Evolutionary conservation across 2,113 vertebrate genomes (phyloP), one percentile per base, ranked within the genome.

Genomic region (Pandion haliaetus): DNA sequence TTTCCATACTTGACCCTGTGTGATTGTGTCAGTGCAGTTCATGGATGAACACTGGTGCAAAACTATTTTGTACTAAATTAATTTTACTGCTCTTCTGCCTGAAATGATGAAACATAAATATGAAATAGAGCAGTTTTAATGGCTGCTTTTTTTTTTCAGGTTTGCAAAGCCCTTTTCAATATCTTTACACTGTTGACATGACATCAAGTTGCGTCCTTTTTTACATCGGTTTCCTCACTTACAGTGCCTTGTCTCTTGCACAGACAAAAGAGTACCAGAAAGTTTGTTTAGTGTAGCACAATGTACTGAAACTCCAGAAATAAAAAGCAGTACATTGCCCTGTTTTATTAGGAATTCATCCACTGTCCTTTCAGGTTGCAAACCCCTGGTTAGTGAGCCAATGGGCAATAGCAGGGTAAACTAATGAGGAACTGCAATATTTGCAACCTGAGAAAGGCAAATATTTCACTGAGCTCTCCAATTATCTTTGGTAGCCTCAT

Each of bases 401-500:
- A 13, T 62, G 81, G 91, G 65, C 67, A 84, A 50, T 28, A 80
- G 63, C 71, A 70, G n/a, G 55, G 85, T 72, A 91, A 88, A 63
- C 89, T 88, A 93, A 95, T 76, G 79, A 95, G 76, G 44, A 90
- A 65, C 57, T 77, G 25, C 77, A 77, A 28, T 93, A 88, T 95
- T 95, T 97, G 89, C 88, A 87, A 85, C 86, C 65, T 70, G 65
- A 66, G 72, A 82, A 96, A 87, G 59, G 85, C 88, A 96, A 90
- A 96, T 95, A 95, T 93, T 96, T 96, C 82, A 82, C 85, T 31
- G 55, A 95, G 78, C 66, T 87, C 73, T 94, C 95, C 89, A 95
- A 40, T 97, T 97, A 96, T 88, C 91, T 76, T 87, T 92, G 73
- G 85, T 95, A 96, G 70, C 63, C 92, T 93, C 67, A 32, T 71